Conservation (phyloP, 1,140 invertebrate genomes). For the Sarcophaga bullata region DNA sequence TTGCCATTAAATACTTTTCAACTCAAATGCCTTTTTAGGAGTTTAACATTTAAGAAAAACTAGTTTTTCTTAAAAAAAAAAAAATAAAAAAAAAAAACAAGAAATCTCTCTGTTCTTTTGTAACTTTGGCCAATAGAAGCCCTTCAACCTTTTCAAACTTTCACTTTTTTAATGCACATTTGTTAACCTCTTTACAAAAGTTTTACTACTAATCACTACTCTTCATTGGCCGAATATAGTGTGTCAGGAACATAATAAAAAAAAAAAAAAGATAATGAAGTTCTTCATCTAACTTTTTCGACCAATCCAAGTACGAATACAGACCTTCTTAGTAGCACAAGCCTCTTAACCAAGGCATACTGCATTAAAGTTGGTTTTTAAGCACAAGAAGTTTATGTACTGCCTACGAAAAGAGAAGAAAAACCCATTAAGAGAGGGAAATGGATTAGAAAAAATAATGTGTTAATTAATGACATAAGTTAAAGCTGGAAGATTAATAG, state of each 20-base stretch:
- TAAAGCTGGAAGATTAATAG: neutral
- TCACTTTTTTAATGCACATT: neutral
- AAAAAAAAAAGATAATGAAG: too few species aligned
- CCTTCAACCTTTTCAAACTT: neutral
- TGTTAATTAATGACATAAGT: slow-evolving; percentile 28
- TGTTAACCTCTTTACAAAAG: neutral
- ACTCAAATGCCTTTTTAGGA: too few species aligned
- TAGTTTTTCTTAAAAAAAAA: neutral
- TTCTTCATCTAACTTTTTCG: neutral
- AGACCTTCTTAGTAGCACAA: slow-evolving; percentile 10
- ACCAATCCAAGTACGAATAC: neutral
- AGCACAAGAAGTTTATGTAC: neutral
- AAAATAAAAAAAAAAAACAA: too few species aligned
- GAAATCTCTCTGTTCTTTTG: too few species aligned
- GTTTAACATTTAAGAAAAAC: neutral
- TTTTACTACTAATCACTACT: slow-evolving; percentile 20
- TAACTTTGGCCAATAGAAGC: too few species aligned
- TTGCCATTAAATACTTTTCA: too few species aligned
- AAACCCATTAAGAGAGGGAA: neutral
- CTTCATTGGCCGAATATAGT: slow-evolving; percentile 13
- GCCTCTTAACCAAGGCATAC: neutral
- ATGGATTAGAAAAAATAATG: neutral
- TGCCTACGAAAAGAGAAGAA: neutral
- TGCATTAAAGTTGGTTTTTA: slow-evolving; percentile 30
- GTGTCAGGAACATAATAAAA: neutral